Conservation (phyloP, 2,797 vertebrate species). For the Crossoptilon crossoptilon region DNA sequence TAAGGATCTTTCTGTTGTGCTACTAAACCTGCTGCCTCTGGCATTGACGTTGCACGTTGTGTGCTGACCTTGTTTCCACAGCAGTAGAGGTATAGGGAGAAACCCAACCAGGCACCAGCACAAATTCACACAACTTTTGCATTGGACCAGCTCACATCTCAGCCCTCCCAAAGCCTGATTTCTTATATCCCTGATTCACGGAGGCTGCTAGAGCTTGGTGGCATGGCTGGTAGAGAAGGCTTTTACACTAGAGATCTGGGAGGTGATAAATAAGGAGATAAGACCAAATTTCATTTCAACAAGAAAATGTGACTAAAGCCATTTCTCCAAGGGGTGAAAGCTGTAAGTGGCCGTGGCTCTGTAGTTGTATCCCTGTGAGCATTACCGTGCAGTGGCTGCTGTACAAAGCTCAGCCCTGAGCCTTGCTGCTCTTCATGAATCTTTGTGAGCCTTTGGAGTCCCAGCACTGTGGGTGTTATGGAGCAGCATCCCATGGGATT, state of each 20-base stretch:
- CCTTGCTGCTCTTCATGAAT: rapidly evolving
- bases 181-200: background rate
- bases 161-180: background rate
- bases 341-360: rapidly evolving
- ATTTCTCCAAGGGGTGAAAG: background rate
- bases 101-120: conserved; percentile 21
- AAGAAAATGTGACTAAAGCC: background rate
- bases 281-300: background rate
- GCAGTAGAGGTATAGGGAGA: background rate
- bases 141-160: background rate
- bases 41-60: background rate
- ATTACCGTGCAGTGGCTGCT: background rate
- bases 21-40: conserved; percentile 41
- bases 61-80: background rate
- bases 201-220: background rate
- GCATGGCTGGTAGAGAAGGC: rapidly evolving
- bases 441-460: background rate
- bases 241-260: background rate
- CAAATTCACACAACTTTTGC: background rate
- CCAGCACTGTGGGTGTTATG: background rate
- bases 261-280: background rate
- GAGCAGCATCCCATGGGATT: background rate
- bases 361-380: background rate
- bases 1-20: background rate
- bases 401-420: background rate